Evolutionary conservation across 2,888 invertebrate species (phyloP).

Genomic region (Drosophila hamatofila): DNA sequence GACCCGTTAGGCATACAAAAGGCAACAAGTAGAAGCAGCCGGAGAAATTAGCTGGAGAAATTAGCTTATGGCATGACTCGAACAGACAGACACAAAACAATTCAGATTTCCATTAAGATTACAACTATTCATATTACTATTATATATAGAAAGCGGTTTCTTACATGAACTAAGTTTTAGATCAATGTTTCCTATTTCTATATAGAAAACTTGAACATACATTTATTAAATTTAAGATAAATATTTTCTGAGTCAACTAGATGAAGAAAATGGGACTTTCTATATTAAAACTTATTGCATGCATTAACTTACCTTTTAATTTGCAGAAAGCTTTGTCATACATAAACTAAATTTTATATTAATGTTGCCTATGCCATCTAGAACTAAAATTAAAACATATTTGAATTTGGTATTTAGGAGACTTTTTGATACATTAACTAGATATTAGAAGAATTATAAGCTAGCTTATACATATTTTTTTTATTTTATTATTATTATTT

Average conservation of each 20-base stretch:
- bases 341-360: not conserved
- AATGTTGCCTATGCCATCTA: no score
- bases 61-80: not conserved
- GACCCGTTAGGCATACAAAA: slow-evolving; percentile 1
- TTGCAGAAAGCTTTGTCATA: no score
- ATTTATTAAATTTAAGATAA: not conserved
- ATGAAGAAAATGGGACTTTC: no score
- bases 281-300: no score
- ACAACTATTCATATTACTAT: not conserved
- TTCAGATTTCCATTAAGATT: not conserved
- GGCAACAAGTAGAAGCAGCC: not conserved
- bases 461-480: no score
- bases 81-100: not conserved
- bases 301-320: no score
- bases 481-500: no score
- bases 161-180: not conserved
- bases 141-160: not conserved
- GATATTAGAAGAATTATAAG: no score
- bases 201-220: not conserved
- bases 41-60: not conserved
- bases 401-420: not conserved
- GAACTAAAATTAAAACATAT: no score
- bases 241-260: not conserved
- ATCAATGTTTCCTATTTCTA: not conserved
- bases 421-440: not conserved